Base-by-base conservation (phyloP, 2,888 invertebrate genomes). In the Lordiphosa andalusiaca region DNA sequence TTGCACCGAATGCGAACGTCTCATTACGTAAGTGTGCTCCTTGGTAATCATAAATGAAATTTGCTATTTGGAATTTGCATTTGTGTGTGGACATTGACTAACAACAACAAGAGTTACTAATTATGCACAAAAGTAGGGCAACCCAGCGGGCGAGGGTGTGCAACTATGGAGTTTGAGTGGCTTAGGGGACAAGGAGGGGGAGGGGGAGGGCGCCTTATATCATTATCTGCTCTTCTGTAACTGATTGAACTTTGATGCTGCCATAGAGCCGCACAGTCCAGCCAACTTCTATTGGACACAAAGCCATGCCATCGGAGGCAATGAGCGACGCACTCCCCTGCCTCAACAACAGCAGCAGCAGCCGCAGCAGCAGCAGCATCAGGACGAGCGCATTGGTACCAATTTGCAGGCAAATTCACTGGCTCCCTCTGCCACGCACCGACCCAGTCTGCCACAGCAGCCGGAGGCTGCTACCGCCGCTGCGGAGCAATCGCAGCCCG, bases 1-100 rank as follows among this genome's bases (percentile, higher is more conserved):
- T 90, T 99, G 99, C 92, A 95, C 95, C 81, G 97, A 97, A 89
- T 99, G 99, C 92, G 98, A 98, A 90, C 94, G 98, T 88, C 94
- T 98, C 88, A 98, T 98, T 91, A 96, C 97, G 98, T 98, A 95
- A 96, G 97, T 87, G 67, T 36, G 52, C 47, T 44, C 44, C 30
- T 95, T 35, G 16, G 30, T 30, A 30, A 30, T 30, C 30, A 30
- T 30, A 47, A 47, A 36, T 16, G 10, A 19, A 35, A 46, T 30
- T 30, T 33, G 42, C 23, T 44, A 44, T 13, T 30, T 47, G 33
- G 16, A n/a, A 19, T 33, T 49, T 25, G 7, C 10, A 40, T 50
- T 40, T 50, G 50, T 50, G 33, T 35, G 30, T 40, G 21, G 16
- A 50, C 50, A 40, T 50, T 40, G 40, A 40, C 30, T 30, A 47